phyloP scores from a whole-genome alignment of 2,797 vertebrate genomes.

The Chiroxiphia lanceolata region DNA sequence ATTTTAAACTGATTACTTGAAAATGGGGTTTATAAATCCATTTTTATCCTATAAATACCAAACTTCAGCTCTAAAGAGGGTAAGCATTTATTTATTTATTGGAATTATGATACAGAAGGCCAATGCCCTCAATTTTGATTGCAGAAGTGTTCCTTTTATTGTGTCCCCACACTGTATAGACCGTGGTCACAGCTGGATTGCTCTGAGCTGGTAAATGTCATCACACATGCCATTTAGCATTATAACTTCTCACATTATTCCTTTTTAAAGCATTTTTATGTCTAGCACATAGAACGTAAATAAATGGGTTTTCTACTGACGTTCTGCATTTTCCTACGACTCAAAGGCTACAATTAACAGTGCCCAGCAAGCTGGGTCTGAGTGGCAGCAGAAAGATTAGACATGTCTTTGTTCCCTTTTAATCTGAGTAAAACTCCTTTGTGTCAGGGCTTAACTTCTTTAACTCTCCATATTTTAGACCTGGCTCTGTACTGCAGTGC shows the following conservation, averaged over 20 bases:
- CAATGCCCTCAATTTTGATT: neutral
- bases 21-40: neutral
- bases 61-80: neutral
- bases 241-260: neutral
- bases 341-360: neutral
- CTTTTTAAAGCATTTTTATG: neutral
- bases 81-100: slow-evolving; percentile 10
- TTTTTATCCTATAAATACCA: neutral
- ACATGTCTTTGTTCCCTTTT: neutral
- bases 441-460: neutral
- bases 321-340: neutral
- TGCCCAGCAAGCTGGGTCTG: neutral
- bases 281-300: neutral
- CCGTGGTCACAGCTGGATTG: slow-evolving; percentile 28
- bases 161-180: neutral
- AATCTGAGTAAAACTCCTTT: neutral
- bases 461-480: neutral
- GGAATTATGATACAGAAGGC: neutral
- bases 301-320: neutral
- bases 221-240: slow-evolving; percentile 30
- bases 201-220: slow-evolving; percentile 11
- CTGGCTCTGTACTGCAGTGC: neutral
- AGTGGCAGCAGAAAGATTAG: slow-evolving; percentile 6
- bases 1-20: slow-evolving; percentile 13
- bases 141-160: neutral